Evolutionary conservation across 2,113 vertebrate genomes (phyloP), one percentile per base, ranked within the genome.

Genomic region (Microcebus tavaratra): DNA sequence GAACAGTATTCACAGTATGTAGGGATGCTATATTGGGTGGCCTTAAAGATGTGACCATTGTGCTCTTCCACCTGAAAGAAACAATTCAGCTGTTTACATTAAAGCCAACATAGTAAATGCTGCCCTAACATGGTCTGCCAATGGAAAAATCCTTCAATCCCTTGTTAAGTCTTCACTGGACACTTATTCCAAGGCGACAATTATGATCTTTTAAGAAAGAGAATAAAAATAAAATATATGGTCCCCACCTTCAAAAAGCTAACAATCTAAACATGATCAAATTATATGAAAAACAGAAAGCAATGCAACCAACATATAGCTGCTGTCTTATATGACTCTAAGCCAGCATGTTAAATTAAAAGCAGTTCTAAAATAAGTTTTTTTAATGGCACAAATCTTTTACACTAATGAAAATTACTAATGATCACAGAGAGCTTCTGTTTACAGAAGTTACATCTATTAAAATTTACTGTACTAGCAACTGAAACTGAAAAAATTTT

Each of bases 21-120:
- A 88, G 99, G 99, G 93, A 99, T 99, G 99, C 99, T 99, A 98
- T 99, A 99, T 53, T 99, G 99, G 1, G 99, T 99, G 0, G 99
- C 99, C 98, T 99, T 99, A 97, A 99, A 99, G 97, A 99, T 99
- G 98, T 99, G 99, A n/a, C 99, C 99, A 4, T 99, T 99, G 97
- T 99, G 99, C 76, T 99, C 99, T 98, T 99, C 99, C 81, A 99
- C 99, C 99, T 99, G 98, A 80, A 94, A 17, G 90, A 97, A 13
- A 57, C 96, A 84, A 98, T 63, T 70, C 7, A 95, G 42, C 39
- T 72, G 31, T 72, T 85, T 92, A 98, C 45, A 48, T 81, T 75
- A 96, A 89, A 94, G 75, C 50, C 82, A 95, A 91, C 34, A 65
- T 9, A 80, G 42, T 70, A 93, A 94, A 91, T 15, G 12, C 48